Base-by-base conservation (phyloP, 2,888 invertebrate genomes). In the Auanema sp. region DNA sequence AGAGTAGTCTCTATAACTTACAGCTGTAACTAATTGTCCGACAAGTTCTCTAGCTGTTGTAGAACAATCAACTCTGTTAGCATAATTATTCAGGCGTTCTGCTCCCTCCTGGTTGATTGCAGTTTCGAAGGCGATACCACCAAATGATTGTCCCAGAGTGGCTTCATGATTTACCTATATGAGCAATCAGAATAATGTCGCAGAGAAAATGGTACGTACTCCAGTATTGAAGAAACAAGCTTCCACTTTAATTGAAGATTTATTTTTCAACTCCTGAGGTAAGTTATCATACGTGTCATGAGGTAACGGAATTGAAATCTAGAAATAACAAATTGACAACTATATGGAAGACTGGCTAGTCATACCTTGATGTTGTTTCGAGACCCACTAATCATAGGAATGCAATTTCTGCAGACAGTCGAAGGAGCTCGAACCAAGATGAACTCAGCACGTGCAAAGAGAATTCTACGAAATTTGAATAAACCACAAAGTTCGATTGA, bases 81-180 rank as follows among this genome's bases (percentile, higher is more conserved):
- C 66, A 44, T 51, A 61, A 5, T n/a, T 8, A 42, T 33, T 43
- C 3, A 57, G 43, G 42, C 63, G 65, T 16, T 72, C 65, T 3
- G 66, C 71, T 16, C 66, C 74, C 12, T 71, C 68, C 63, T 71
- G 69, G 60, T 77, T 75, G n/a, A 75, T 61, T 0, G 59, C 23
- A 6, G 66, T 63, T 58, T 77, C 76, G 16, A 71, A 42, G 2
- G 69, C 58, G 24, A 69, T 55, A 43, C 75, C 76, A 47, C 76
- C 76, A 25, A 74, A 73, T 10, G 73, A 72, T 41, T 77, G 75
- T 2, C 71, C 80, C 33, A 83, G 66, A 12, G 79, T 79, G 1
- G 82, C 82, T 54, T 82, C 82, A 61, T 82, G 81, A 57, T 82
- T 82, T 16, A 79, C 68, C 44, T 79, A 72, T 12, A 78, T n/a